Base-by-base conservation (phyloP, 2,888 invertebrate genomes). In the Thysanoteuthis rhombus region DNA sequence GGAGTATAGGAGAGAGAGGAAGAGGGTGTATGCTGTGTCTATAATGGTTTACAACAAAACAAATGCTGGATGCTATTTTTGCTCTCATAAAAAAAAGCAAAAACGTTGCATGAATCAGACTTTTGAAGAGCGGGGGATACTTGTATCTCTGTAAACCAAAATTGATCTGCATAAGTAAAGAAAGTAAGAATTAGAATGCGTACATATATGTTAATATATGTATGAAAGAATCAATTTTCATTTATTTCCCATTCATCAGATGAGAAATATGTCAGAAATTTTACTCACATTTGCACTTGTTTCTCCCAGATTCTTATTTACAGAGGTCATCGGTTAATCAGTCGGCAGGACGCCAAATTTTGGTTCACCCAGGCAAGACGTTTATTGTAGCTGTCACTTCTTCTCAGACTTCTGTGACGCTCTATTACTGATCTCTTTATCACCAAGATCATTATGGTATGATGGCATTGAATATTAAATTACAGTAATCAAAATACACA, bases 301-400 rank as follows among this genome's bases (percentile, higher is more conserved):
- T 92, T 92, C 92, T 92, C 92, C n/a, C 92, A 92, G 92, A 92
- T 92, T 92, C 92, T 92, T 42, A 92, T 92, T 92, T 42, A 92
- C 92, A 92, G 92, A 42, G 45, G 92, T 42, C 92, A 92, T 92
- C 92, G 45, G 45, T 92, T 45, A 92, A 40, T 92, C 92, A 42
- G 92, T 45, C 92, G 45, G 45, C 92, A 45, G 92, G 92, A 45
- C 92, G 45, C 45, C n/a, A 42, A 92, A 92, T 92, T 45, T 45
- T 92, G 92, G 92, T 92, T 42, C 92, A 92, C 45, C 42, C 40
- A 92, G 92, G 92, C 92, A 92, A 92, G 92, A 92, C 39, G 92
- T 92, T 92, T 92, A 92, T 92, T 92, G 92, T 92, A 92, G 92
- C 92, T 92, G 92, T 92, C 92, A 92, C 40, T 92, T 92, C 45